phyloP scores from a whole-genome alignment of 2,113 vertebrate species.

The Xiphorhynchus elegans region DNA sequence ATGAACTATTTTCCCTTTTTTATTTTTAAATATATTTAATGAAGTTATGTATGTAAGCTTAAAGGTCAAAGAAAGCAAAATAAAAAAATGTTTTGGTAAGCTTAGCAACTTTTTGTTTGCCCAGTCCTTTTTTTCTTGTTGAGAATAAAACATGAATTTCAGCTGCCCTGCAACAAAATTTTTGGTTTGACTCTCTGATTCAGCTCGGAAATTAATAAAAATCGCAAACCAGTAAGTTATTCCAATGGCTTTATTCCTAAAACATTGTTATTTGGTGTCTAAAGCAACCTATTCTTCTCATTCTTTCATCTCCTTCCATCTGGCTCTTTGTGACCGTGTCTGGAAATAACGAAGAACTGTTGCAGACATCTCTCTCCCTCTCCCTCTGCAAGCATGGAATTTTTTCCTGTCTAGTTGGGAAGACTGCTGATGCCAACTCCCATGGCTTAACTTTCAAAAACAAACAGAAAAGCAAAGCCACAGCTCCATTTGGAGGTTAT shows the following conservation, averaged over 20 bases:
- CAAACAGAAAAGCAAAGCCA: constrained; percentile 9
- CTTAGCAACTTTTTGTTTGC: background rate
- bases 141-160: background rate
- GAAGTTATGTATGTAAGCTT: background rate
- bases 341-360: constrained; percentile 36
- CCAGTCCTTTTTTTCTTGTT: background rate
- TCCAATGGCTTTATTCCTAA: constrained; percentile 9
- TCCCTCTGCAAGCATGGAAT: background rate
- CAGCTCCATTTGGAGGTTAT: background rate
- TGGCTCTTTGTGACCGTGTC: background rate
- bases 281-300: constrained; percentile 30
- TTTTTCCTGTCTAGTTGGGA: constrained; percentile 14
- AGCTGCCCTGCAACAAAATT: background rate
- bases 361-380: background rate
- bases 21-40: background rate
- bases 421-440: background rate
- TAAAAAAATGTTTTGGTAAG: background rate
- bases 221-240: background rate
- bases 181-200: background rate
- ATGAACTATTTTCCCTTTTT: background rate
- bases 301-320: constrained; percentile 54
- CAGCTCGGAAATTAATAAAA: background rate
- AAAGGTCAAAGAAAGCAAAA: constrained; percentile 1
- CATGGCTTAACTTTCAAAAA: background rate
- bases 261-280: constrained; percentile 4